Base-by-base conservation (phyloP, 2,113 vertebrate species). In the Anseranas semipalmata region DNA sequence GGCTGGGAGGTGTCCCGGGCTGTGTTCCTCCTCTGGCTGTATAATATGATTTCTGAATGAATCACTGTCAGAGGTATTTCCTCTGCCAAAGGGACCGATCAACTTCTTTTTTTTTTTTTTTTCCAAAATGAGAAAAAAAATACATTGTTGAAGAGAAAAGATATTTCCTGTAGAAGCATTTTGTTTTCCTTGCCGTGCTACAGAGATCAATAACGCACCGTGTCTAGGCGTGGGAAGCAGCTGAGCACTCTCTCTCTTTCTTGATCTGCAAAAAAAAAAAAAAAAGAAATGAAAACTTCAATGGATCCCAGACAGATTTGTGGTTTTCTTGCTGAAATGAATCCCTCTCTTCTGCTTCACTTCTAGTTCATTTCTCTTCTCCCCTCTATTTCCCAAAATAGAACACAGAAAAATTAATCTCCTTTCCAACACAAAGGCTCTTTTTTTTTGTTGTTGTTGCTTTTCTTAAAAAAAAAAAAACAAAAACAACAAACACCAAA, bases 1-100 rank as follows among this genome's bases (percentile, higher is more conserved):
- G 33, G 9, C 8, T 50, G 37, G 74, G 56, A 72, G 27, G 8
- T 82, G 56, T 50, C 65, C 15, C 0, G 0, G 58, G n/a, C 37
- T 74, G 7, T 37, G 15, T 18, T 92, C 30, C 50, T 63, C 18
- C 35, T 59, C 80, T 11, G 32, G 39, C 30, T 95, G n/a, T 19
- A 28, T 46, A 79, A 83, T 45, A 35, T 0, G 1, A 37, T 66
- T 84, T 56, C 70, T 85, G 56, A 77, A 52, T 32, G 24, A 68
- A 28, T 71, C 0, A 0, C 45, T 65, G 2, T 21, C 7, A 4
- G 37, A 79, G 28, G 14, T 30, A 39, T 62, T 70, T 76, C 53
- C 67, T 73, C 33, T 67, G 37, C 62, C 4, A 33, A 55, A 63
- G 35, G 39, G 66, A 60, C 48, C 10, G 24, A 79, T 35, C 50